These are phyloP conservation scores for Plodia interpunctella DNA, from an alignment of 1,140 invertebrate genomes.

Conservation along the genomic window DNA sequence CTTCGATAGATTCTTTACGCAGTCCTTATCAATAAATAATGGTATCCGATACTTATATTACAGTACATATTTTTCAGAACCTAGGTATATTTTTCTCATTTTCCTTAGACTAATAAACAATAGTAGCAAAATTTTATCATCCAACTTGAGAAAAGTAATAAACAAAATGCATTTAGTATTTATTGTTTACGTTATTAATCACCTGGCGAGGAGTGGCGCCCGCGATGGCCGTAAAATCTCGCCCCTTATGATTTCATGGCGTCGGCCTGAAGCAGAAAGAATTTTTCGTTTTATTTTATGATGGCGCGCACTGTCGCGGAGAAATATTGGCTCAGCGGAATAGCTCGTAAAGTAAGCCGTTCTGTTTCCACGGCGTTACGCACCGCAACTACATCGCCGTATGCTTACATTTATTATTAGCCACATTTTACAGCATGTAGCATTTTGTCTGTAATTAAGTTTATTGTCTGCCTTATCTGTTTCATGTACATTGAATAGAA, in stretches of 20 bases:
- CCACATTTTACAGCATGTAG: constrained; percentile 28
- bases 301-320: constrained; percentile 71
- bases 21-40: no score
- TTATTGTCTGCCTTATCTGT: background rate
- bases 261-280: constrained; percentile 56
- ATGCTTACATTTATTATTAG: constrained; percentile 54
- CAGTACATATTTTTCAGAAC: no score
- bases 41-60: no score
- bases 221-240: constrained; percentile 65
- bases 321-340: constrained; percentile 75
- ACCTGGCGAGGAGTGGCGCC: constrained; percentile 51
- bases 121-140: background rate
- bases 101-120: no score
- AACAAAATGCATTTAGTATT: constrained; percentile 14
- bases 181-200: constrained; percentile 57
- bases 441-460: constrained; percentile 20
- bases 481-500: background rate
- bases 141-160: background rate
- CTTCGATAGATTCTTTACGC: no score
- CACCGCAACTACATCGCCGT: constrained; percentile 48
- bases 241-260: constrained; percentile 74
- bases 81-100: no score
- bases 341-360: constrained; percentile 74
- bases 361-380: constrained; percentile 65
- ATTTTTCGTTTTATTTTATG: constrained; percentile 77